Evolutionary conservation across 2,888 invertebrate species (phyloP).

Genomic region (Luperina nickerlii): DNA sequence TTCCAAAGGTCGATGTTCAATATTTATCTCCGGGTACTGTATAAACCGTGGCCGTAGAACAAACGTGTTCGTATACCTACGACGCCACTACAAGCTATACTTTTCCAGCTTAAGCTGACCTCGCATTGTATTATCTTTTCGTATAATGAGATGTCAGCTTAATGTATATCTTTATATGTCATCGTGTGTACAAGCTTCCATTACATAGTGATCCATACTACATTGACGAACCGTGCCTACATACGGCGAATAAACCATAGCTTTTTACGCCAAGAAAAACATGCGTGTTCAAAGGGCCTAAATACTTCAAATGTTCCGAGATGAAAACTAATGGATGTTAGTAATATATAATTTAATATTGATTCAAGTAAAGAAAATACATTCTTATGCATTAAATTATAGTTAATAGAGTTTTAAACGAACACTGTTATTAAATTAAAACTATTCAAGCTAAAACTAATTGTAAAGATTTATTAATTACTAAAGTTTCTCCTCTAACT

Average conservation of each 20-base stretch:
- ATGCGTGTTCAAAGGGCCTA: not conserved
- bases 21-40: no score
- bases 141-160: not conserved
- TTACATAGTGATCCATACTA: no score
- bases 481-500: slow-evolving; percentile 64
- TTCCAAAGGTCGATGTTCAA: no score
- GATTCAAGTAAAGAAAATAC: not conserved
- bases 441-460: slow-evolving; percentile 51
- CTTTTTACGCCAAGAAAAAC: no score
- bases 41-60: no score
- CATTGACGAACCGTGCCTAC: no score
- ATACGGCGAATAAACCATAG: no score
- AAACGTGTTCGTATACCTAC: no score
- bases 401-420: slow-evolving; percentile 18
- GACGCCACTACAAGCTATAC: not conserved
- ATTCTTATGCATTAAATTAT: slow-evolving; percentile 6
- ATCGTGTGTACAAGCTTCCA: no score
- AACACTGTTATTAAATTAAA: slow-evolving; percentile 48
- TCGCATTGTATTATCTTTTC: not conserved
- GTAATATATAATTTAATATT: slow-evolving; percentile 2
- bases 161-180: not conserved
- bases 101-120: not conserved
- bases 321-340: slow-evolving; percentile 8
- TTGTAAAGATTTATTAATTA: slow-evolving; percentile 69
- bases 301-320: not conserved